Evolutionary conservation across 2,113 vertebrate genomes (phyloP), one percentile per base, ranked within the genome.

Genomic region (Tragulus kanchil): DNA sequence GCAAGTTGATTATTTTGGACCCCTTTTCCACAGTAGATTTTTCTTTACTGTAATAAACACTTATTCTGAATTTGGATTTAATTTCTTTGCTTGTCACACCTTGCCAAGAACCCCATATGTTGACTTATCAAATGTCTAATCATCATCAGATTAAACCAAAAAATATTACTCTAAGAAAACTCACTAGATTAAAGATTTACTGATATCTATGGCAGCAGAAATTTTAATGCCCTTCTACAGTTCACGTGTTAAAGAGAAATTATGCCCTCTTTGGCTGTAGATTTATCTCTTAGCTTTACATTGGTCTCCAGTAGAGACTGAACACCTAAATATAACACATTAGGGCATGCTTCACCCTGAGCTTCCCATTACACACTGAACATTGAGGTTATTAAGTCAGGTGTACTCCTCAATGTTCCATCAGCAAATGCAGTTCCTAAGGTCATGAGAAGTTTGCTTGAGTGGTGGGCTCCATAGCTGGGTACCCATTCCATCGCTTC

Each of bases 21-120:
- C 25, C 58, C 28, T 87, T 95, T 23, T 64, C 48, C 59, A 84
- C 3, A 75, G 84, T 45, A 84, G 28, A 92, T 78, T 87, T 93
- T 92, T 95, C 45, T 61, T 95, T 93, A 79, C 59, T 96, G 85
- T 87, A 92, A 92, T 95, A 93, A 91, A 75, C 67, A 92, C 56
- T 94, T 91, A 89, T 73, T 97, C 79, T 45, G 67, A 59, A 94
- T 83, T 81, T 90, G 73, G 19, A 69, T 93, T 90, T 92, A 83
- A 71, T 19, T 82, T 77, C 83, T 91, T 93, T 89, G 71, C 48
- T 88, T 73, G 65, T 84, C 56, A 48, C 54, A 42, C 65, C 92
- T 94, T 89, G 89, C 96, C 95, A 98, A 71, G 48, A 95, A 62
- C 59, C 89, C 96, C 94, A 96, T 96, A 96, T 97, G 95, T 71